Base-by-base conservation (phyloP, 2,888 invertebrate species). In the Xanthorhoe designata region DNA sequence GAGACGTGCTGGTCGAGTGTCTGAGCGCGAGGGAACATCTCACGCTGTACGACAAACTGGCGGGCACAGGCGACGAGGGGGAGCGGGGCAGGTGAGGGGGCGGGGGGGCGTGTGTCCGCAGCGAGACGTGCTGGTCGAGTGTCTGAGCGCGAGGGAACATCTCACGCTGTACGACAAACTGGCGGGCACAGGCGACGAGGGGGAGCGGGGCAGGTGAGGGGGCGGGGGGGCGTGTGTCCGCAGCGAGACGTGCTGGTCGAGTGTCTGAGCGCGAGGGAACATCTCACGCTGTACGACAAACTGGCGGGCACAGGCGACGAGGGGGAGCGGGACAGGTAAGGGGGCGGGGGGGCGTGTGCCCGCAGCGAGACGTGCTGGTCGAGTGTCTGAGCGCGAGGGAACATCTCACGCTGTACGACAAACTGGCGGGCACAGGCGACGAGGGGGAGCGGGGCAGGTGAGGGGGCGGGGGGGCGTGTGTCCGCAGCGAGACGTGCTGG, bases 351-450 rank as follows among this genome's bases (percentile, higher is more conserved):
- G 24, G 24, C 24, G 24, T 97, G 79, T 98, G 98, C 82, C 97
- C 98, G 18, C 98, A 98, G 87, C 96, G 96, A 68, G 98, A 98
- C 89, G 96, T 98, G 60, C 94, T 98, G 9, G 92, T 95, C 75
- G 94, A 94, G 63, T 90, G 89, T 66, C 80, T 97, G 70, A 97
- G 96, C 0, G 96, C 98, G 0, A 91, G 95, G 35, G 98, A 98
- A 78, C 98, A 98, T 82, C 89, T 98, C 68, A 88, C 94, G 71
- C 94, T 96, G 72, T 97, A 96, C 82, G 96, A 96, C 0, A 94
- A 94, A 71, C 91, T 96, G 13, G 92, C 6, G 98, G 98, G 0
- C 95, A 96, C 73, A n/a, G n/a, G n/a, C n/a, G n/a, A n/a, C n/a
- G 97, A 98, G 18, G 89, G 94, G 50, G 93, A 97, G 32, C 88